Evolutionary conservation across 2,888 invertebrate genomes (phyloP).

Genomic region (Autographa gamma): DNA sequence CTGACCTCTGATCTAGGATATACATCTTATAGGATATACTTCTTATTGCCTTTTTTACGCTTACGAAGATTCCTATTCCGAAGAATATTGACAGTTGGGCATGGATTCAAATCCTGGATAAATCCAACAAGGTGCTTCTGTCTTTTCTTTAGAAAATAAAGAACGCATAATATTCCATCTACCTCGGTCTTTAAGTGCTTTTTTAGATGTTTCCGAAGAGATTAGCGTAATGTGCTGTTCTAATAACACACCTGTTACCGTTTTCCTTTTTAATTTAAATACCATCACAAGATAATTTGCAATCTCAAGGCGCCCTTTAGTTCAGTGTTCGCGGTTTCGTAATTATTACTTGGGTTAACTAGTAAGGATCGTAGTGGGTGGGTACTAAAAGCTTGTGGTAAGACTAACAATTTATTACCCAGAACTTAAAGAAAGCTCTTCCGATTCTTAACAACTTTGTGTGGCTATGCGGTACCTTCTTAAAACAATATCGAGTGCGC

Average conservation of each 20-base stretch:
- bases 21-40: too few species aligned
- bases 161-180: too few species aligned
- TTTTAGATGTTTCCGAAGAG: too few species aligned
- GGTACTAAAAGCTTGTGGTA: neutral
- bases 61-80: too few species aligned
- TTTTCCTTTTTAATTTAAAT: neutral
- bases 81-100: too few species aligned
- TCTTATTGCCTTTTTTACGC: too few species aligned
- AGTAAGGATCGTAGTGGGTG: neutral
- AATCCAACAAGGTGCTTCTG: too few species aligned
- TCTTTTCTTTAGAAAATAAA: too few species aligned
- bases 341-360: neutral
- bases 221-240: too few species aligned
- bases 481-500: neutral
- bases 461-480: neutral
- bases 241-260: neutral
- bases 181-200: too few species aligned
- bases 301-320: neutral
- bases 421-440: neutral
- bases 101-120: too few species aligned
- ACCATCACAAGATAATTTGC: neutral
- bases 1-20: too few species aligned
- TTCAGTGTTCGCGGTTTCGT: neutral
- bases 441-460: neutral
- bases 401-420: conserved; percentile 6